phyloP scores from a whole-genome alignment of 64 coral and sea anemone species.

The Anthopleura sola region DNA sequence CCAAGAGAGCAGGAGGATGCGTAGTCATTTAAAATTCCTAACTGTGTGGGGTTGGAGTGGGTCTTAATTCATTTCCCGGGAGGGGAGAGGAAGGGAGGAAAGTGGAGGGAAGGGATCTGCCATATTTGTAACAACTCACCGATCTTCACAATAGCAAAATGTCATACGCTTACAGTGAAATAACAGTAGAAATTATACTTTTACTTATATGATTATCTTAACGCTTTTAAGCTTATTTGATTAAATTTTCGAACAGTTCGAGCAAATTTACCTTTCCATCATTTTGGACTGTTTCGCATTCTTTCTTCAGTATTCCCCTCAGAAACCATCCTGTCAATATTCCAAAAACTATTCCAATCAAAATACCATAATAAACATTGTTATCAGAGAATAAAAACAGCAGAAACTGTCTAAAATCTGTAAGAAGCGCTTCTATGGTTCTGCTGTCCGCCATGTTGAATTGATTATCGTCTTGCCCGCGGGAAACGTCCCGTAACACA shows the following conservation, averaged over 20 bases:
- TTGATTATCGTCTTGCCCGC: neutral
- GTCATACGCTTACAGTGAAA: too few species aligned
- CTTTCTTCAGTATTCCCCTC: neutral
- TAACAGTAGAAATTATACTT: too few species aligned
- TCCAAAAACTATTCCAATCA: neutral
- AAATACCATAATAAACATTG: conserved; percentile 7
- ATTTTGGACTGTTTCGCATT: neutral
- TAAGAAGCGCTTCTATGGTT: neutral
- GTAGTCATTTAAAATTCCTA: too few species aligned
- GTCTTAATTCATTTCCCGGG: too few species aligned
- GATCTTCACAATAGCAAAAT: too few species aligned
- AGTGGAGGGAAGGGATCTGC: neutral
- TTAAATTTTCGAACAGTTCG: too few species aligned
- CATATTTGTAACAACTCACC: too few species aligned
- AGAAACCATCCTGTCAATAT: conserved; percentile 13
- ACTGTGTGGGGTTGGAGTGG: too few species aligned
- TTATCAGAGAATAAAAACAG: neutral
- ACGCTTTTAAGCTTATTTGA: too few species aligned
- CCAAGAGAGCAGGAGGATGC: too few species aligned
- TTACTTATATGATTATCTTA: too few species aligned
- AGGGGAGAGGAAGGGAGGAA: neutral
- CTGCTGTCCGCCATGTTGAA: neutral
- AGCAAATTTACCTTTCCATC: neutral
- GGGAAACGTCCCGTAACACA: conserved; percentile 3
- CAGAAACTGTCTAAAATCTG: conserved; percentile 1